Evolutionary conservation across 2,797 vertebrate species (phyloP).

Genomic region (Hemibagrus guttatus): DNA sequence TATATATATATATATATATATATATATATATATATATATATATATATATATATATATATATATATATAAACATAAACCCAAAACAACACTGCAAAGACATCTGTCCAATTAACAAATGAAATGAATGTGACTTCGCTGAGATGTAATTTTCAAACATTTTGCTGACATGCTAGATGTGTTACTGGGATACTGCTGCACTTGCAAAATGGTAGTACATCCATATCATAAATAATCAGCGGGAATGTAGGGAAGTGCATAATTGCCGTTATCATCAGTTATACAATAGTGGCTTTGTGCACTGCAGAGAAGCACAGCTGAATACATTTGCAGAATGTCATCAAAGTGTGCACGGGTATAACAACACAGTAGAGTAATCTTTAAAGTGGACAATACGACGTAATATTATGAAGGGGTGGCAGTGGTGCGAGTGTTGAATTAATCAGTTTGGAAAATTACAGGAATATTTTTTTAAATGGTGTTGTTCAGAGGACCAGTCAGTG

Average conservation of each 20-base stretch:
- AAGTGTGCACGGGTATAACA: no score
- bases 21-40: no score
- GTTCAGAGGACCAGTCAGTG: not conserved
- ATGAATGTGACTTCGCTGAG: not conserved
- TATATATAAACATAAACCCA: not conserved
- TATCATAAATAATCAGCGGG: constrained; percentile 13
- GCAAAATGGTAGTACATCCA: not conserved
- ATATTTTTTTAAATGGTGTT: not conserved
- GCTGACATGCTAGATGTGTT: not conserved
- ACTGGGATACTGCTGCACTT: constrained; percentile 10
- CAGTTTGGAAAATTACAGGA: not conserved
- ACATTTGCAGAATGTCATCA: not conserved
- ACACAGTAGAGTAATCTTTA: not conserved
- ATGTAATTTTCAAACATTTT: not conserved
- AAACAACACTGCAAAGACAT: not conserved
- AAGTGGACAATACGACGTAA: not conserved
- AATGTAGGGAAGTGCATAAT: not conserved
- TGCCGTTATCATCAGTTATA: not conserved
- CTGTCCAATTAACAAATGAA: not conserved
- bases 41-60: no score
- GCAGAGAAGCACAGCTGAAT: not conserved
- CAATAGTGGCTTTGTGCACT: not conserved
- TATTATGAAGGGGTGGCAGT: not conserved
- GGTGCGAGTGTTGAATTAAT: not conserved
- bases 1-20: no score